phyloP scores from a whole-genome alignment of 2,888 invertebrate genomes.

The Lepas anatifera region DNA sequence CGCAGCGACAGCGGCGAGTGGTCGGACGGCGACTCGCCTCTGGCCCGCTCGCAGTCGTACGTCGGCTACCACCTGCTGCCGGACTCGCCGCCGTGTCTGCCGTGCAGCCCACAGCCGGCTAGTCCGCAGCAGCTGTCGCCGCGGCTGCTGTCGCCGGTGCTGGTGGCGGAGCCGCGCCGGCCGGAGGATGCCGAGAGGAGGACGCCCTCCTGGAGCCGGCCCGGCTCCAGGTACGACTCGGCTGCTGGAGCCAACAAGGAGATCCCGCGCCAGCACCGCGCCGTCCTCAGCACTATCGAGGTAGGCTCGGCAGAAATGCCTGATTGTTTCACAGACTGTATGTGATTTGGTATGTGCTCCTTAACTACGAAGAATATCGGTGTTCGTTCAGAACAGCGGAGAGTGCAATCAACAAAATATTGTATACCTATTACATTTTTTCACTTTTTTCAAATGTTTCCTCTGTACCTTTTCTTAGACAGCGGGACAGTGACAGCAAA shows the following conservation, averaged over 20 bases:
- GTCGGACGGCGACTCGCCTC: background rate
- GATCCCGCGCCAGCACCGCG: constrained; percentile 22
- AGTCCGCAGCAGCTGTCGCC: constrained; percentile 27
- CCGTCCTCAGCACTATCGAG: constrained; percentile 22
- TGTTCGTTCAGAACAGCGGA: too few species aligned
- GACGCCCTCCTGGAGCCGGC: constrained; percentile 24
- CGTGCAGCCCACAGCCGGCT: constrained; percentile 30
- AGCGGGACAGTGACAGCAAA: too few species aligned
- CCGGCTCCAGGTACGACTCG: constrained; percentile 21
- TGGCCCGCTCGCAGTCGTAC: constrained; percentile 8
- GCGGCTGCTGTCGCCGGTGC: constrained; percentile 25
- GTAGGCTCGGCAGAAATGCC: too few species aligned
- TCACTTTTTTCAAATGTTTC: too few species aligned
- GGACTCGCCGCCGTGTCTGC: constrained; percentile 18
- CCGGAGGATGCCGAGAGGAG: constrained; percentile 14
- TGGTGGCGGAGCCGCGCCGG: constrained; percentile 22
- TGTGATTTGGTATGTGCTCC: too few species aligned
- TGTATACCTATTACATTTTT: too few species aligned
- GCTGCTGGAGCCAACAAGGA: constrained; percentile 23
- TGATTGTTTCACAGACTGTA: too few species aligned
- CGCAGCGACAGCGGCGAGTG: background rate
- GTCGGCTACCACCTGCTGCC: constrained; percentile 16
- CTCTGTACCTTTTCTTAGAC: too few species aligned
- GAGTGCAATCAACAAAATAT: too few species aligned
- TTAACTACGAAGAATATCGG: too few species aligned